Base-by-base conservation (phyloP, 2,797 vertebrate genomes). In the Platyrinchus mystaceus region DNA sequence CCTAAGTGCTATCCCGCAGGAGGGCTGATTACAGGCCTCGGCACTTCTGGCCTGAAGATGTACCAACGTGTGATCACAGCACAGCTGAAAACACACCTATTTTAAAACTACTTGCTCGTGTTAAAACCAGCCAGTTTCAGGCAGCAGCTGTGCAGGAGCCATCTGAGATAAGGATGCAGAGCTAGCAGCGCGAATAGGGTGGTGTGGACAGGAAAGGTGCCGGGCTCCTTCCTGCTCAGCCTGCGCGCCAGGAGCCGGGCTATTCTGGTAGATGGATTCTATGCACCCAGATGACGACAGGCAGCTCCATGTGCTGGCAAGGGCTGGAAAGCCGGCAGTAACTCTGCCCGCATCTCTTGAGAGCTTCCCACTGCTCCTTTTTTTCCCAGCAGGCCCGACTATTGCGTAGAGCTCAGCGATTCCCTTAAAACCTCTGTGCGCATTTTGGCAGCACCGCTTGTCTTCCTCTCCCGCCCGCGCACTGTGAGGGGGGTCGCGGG, bases 141-240 rank as follows among this genome's bases (percentile, higher is more conserved):
- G 87, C 79, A 78, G 49, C 87, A 95, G 95, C 87, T 95, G 94
- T 66, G 83, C 83, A 76, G 73, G 93, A 68, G 90, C 77, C 84
- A 19, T 56, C 50, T 52, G 83, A 73, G 88, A 86, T 93, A 95
- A 93, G 92, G 67, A 32, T 59, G 90, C 83, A 56, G 62, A 95
- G 85, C 46, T 59, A 70, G 80, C 78, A 66, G 81, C 0, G 1
- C 71, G 66, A 44, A 79, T 53, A 59, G 77, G 58, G 41, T 55
- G 73, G 82, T 26, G 67, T 16, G 85, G 87, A 52, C 93, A 88
- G 77, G 91, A 69, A 74, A 90, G 95, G 91, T 87, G 89, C 91
- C 53, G 82, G 85, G 91, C 93, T 89, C 79, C 80, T 91, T 94
- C 94, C 89, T 86, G 87, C 63, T 73, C 84, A 80, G 91, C 49